Evolutionary conservation across 2,113 vertebrate genomes (phyloP), one percentile per base, ranked within the genome.

Genomic region (Rafetus swinhoei): DNA sequence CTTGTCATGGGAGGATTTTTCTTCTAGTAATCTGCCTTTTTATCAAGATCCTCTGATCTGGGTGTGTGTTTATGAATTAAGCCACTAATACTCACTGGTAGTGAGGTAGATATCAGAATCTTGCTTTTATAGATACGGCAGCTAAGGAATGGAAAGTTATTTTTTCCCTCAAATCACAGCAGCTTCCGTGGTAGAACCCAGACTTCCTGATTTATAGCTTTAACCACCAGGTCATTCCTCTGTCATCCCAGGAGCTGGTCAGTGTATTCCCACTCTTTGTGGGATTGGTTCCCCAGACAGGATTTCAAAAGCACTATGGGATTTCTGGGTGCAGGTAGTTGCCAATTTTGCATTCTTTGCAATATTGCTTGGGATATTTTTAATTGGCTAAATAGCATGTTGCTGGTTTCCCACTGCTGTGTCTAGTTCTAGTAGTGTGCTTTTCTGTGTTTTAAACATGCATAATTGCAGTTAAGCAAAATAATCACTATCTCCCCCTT

Each of bases 101-200:
- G 85, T 53, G 21, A 0, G 27, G 2, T 55, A 32, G 5, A 45
- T 57, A 2, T 54, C 79, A 55, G 2, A 74, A 45, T 74, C 5
- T 72, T 2, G 18, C 16, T 85, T 86, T 83, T 88, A 6, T 86
- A n/a, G 65, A 53, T 21, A 79, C 39, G 18, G 5, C 0, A 50
- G 1, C 19, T 60, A 39, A 74, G 10, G 56, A 86, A 4, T 1
- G 39, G 15, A 9, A 0, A 0, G 0, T 45, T 45, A 0, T 32
- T 50, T 0, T 15, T 94, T 96, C 9, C 53, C 25, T 22, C 50
- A 77, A 19, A 27, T 5, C 13, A 9, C 6, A 24, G 1, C 53
- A 39, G 5, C 54, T 45, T 72, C 54, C 59, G 4, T 84, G 4
- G 35, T 35, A 39, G 21, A 10, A 19, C 18, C 35, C 35, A 74